Conservation (phyloP, 1,140 invertebrate species). For the Drosophila littoralis region DNA sequence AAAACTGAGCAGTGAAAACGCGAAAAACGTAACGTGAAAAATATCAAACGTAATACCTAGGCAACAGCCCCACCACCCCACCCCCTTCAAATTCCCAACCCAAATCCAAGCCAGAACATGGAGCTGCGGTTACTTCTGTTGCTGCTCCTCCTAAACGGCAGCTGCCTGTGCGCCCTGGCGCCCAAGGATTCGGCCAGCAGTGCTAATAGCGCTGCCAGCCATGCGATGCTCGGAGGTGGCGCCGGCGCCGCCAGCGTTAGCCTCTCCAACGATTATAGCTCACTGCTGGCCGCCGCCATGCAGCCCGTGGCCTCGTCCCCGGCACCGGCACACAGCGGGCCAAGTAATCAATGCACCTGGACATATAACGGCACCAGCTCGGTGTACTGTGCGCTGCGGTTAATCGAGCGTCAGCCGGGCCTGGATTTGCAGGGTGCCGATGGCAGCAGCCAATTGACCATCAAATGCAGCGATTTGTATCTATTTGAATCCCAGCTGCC, state of each 20-base stretch:
- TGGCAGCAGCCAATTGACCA: slow-evolving; percentile 88
- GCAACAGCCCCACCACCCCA: not conserved
- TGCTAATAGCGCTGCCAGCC: slow-evolving; percentile 51
- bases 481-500: slow-evolving; percentile 92
- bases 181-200: slow-evolving; percentile 47
- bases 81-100: not conserved
- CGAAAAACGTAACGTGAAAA: slow-evolving; percentile 17
- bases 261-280: slow-evolving; percentile 62
- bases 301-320: slow-evolving; percentile 26
- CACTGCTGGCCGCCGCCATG: slow-evolving; percentile 41
- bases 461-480: slow-evolving; percentile 91
- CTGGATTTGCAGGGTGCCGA: slow-evolving; percentile 89
- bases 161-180: slow-evolving; percentile 32
- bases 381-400: slow-evolving; percentile 89
- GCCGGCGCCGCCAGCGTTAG: slow-evolving; percentile 59
- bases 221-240: slow-evolving; percentile 62
- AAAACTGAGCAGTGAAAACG: slow-evolving; percentile 43
- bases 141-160: slow-evolving; percentile 5
- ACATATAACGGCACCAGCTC: slow-evolving; percentile 87
- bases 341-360: slow-evolving; percentile 86
- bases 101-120: slow-evolving; percentile 17
- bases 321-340: slow-evolving; percentile 45
- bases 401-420: slow-evolving; percentile 87
- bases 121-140: slow-evolving; percentile 28
- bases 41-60: slow-evolving; percentile 7